These are phyloP conservation scores for Microdon myrmicae DNA, from an alignment of 2,888 invertebrate species.

Conservation along the genomic window DNA sequence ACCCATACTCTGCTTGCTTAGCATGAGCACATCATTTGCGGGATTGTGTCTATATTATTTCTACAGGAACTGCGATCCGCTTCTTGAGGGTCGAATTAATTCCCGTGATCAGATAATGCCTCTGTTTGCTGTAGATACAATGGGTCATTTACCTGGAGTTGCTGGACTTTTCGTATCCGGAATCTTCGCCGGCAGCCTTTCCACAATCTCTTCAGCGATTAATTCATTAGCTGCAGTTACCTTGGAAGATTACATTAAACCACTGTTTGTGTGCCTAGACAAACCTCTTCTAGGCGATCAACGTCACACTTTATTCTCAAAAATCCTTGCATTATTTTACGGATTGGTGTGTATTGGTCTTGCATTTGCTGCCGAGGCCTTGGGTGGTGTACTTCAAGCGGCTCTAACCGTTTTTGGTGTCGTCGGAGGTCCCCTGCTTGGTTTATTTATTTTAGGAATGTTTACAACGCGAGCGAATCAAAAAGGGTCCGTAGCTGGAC, in stretches of 20 bases:
- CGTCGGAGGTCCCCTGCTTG: conserved; percentile 87
- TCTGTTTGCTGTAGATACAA: conserved; percentile 79
- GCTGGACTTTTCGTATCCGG: conserved; percentile 91
- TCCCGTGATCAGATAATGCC: conserved; percentile 84
- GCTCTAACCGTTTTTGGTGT: conserved; percentile 88
- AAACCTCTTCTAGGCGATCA: conserved; percentile 64
- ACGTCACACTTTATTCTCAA: conserved; percentile 70
- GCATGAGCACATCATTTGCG: conserved; percentile 78
- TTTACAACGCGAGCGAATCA: conserved; percentile 79
- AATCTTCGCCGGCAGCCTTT: conserved; percentile 90
- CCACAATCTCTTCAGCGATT: conserved; percentile 90
- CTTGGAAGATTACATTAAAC: conserved; percentile 84
- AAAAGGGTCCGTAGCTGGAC: conserved; percentile 76
- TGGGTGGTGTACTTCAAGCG: conserved; percentile 90
- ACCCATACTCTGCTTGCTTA: conserved; percentile 80
- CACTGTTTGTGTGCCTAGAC: conserved; percentile 62
- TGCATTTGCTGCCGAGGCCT: conserved; percentile 82
- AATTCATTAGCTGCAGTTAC: conserved; percentile 92
- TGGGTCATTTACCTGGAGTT: conserved; percentile 80
- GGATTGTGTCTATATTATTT: conserved; percentile 88
- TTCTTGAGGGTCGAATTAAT: conserved; percentile 71
- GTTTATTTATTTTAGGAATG: conserved; percentile 88
- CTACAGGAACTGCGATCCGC: conserved; percentile 85
- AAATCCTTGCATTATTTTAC: conserved; percentile 76
- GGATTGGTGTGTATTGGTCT: conserved; percentile 82